Conservation (phyloP, 2,888 invertebrate species). For the Metacarcinus magister region DNA sequence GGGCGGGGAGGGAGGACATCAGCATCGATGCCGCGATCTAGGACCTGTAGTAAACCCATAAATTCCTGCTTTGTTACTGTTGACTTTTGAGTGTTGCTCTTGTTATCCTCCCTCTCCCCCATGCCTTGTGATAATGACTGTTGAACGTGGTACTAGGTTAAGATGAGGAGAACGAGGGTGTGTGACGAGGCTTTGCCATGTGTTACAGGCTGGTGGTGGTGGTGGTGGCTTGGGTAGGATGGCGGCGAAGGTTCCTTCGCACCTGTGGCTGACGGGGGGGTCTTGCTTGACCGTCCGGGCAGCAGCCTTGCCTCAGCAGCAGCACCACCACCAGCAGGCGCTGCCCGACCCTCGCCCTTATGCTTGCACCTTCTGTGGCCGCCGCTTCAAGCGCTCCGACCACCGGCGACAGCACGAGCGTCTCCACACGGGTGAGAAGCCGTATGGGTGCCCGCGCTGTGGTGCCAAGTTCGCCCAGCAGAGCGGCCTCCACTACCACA, state of each 20-base stretch:
- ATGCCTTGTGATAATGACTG: constrained; percentile 47
- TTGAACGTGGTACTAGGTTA: constrained; percentile 56
- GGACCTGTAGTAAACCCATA: constrained; percentile 37
- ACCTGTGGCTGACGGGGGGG: constrained; percentile 73
- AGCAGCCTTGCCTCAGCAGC: constrained; percentile 70
- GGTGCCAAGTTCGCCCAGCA: constrained; percentile 82
- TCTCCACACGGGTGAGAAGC: constrained; percentile 83
- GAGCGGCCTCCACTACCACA: constrained; percentile 79
- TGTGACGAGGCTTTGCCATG: constrained; percentile 78
- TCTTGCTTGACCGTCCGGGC: constrained; percentile 64
- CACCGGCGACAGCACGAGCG: constrained; percentile 82
- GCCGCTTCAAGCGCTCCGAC: constrained; percentile 82
- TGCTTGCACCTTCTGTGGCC: constrained; percentile 81
- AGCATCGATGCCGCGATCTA: not conserved
- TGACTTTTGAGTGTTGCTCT: constrained; percentile 42
- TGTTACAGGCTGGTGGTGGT: constrained; percentile 77
- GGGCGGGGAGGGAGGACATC: constrained; percentile 44
- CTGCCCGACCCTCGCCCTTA: constrained; percentile 79
- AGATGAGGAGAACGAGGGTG: constrained; percentile 66
- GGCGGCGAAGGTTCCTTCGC: constrained; percentile 72
- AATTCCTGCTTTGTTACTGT: constrained; percentile 38
- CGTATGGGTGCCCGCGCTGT: constrained; percentile 82
- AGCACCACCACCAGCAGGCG: constrained; percentile 71
- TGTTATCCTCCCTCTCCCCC: constrained; percentile 18
- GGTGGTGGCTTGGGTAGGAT: constrained; percentile 74